Percentiles rank a stretch among this genome's conserved stretches.
phyloP scores from a whole-genome alignment of 1,140 invertebrate genomes.

The Drosophila funebris region DNA sequence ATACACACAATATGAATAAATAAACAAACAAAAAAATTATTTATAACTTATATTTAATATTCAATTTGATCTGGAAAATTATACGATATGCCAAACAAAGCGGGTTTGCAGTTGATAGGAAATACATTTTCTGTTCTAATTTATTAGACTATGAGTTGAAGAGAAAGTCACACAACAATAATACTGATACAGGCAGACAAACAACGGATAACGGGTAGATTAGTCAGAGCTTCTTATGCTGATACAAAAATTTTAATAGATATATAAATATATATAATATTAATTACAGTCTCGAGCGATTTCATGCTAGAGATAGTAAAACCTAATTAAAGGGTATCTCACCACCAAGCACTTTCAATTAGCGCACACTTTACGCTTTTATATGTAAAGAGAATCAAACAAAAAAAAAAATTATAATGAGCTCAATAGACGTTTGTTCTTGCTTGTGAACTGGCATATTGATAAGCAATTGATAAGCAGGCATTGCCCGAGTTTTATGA shows the following conservation, averaged over 20 bases:
- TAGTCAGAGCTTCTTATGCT: not conserved
- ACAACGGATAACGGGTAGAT: not conserved
- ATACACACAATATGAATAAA: constrained; percentile 21
- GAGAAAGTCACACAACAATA: no score
- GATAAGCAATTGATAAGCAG: constrained; percentile 46
- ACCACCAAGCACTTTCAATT: not conserved
- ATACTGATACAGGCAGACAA: not conserved
- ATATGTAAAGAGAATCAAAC: not conserved
- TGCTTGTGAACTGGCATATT: constrained; percentile 1
- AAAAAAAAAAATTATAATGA: constrained; percentile 2
- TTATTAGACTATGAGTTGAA: no score
- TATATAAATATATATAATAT: not conserved
- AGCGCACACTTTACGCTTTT: not conserved
- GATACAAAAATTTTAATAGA: not conserved
- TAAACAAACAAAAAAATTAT: constrained; percentile 7
- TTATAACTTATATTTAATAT: no score
- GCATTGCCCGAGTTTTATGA: constrained; percentile 54
- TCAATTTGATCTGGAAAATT: no score
- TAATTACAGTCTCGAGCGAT: no score
- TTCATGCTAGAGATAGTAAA: not conserved
- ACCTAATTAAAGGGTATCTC: not conserved
- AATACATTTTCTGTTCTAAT: no score
- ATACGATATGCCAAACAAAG: no score
- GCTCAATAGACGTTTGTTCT: not conserved
- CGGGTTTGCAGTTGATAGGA: no score